Evolutionary conservation across 2,888 invertebrate species (phyloP), one percentile per base, ranked within the genome.

Genomic region (Sphecodes monilicornis): DNA sequence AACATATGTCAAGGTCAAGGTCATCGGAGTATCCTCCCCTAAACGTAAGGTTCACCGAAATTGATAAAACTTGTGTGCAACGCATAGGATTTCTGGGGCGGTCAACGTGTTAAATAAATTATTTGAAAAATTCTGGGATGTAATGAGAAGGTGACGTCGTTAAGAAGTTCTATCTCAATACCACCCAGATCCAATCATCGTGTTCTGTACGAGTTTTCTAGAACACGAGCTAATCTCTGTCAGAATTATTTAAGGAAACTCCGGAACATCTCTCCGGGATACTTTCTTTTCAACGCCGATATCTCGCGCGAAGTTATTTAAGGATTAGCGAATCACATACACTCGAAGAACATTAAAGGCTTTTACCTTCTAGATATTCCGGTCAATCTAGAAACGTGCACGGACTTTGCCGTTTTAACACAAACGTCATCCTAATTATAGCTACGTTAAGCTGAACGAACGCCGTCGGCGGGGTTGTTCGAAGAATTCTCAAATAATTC

Each of bases 401-500:
- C 39, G 4, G 39, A 66, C 22, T 36, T 36, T 0, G 36, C 22
- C 18, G 39, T n/a, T 68, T 39, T n/a, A 13, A n/a, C n/a, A 22
- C 36, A 22, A 22, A 66, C 66, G 3, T 11, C 68, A 13, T 68
- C 39, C 22, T 68, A 68, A 68, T 68, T 39, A 68, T n/a, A n/a
- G 39, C 39, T 39, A n/a, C 39, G 66, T 11, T 11, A 10, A 32
- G 66, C 36, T 11, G 66, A 66, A 32, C 32, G 66, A 66, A 36
- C 66, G 29, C n/a, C 60, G 60, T 29, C 60, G 60, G 11, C 5
- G 57, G 60, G 60, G 16, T 29, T 29, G 36, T 18, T 22, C 66
- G 66, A 66, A 68, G 68, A 68, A 39, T 39, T 68, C 39, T 66
- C 39, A 39, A 68, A 68, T 68, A n/a, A 68, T 68, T 68, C 11